These are phyloP conservation scores for Scaptomyza tumidula DNA, from an alignment of 2,888 invertebrate species.

Conservation along the genomic window DNA sequence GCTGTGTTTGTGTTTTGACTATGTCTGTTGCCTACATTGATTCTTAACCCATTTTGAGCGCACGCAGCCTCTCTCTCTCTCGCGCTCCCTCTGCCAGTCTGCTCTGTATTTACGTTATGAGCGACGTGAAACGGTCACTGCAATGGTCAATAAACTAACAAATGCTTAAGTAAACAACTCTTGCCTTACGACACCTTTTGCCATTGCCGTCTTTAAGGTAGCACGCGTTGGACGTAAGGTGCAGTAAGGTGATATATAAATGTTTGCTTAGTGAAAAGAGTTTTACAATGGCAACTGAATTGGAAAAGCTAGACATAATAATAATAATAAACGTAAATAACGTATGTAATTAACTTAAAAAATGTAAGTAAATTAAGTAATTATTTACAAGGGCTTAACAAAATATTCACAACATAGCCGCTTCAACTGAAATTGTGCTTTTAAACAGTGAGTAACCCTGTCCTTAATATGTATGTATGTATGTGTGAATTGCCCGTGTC, in stretches of 20 bases:
- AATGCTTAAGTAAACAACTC: constrained; percentile 29
- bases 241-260: constrained; percentile 16
- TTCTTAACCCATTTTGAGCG: constrained; percentile 73
- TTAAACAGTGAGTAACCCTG: constrained; percentile 38
- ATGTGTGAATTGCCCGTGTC: constrained; percentile 13
- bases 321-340: no score
- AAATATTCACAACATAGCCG: no score
- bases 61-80: constrained; percentile 25
- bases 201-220: constrained; percentile 29
- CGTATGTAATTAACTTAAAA: no score
- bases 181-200: constrained; percentile 27
- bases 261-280: constrained; percentile 9
- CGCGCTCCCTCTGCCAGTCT: constrained; percentile 13
- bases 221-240: constrained; percentile 36
- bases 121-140: constrained; percentile 2
- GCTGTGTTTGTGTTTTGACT: constrained; percentile 45
- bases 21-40: constrained; percentile 43
- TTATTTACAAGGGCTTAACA: no score
- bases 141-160: constrained; percentile 34
- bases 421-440: neutral
- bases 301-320: no score
- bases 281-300: neutral
- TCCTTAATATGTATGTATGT: constrained; percentile 1
- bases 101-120: constrained; percentile 7
- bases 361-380: no score